These are phyloP conservation scores for Ochropleura plecta DNA, from an alignment of 2,888 invertebrate genomes.

Conservation along the genomic window DNA sequence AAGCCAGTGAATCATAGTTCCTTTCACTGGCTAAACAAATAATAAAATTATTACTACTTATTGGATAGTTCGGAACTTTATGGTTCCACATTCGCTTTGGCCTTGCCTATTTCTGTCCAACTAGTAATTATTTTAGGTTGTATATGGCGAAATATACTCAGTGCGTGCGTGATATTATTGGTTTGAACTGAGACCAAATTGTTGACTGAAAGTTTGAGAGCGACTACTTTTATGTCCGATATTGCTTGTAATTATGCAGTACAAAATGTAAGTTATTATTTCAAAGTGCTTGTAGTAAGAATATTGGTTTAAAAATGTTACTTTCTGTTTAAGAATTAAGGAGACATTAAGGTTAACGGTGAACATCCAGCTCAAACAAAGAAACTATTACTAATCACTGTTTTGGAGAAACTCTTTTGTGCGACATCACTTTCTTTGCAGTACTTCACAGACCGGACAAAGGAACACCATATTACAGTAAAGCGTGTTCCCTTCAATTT, in stretches of 20 bases:
- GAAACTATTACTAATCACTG: too few relatives aligned
- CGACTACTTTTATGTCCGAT: background rate
- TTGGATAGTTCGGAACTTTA: background rate
- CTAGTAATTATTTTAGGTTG: slow-evolving; percentile 41
- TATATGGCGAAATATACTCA: slow-evolving; percentile 29
- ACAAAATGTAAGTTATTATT: slow-evolving; percentile 1
- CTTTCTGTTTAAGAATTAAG: background rate
- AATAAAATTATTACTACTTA: background rate
- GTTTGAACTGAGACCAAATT: slow-evolving; percentile 21
- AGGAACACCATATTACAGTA: background rate
- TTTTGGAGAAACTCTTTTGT: slow-evolving; percentile 1
- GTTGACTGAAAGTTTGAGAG: slow-evolving; percentile 8
- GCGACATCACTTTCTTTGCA: background rate
- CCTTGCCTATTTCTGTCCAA: slow-evolving; percentile 31
- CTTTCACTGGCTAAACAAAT: too few relatives aligned
- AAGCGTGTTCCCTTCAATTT: background rate
- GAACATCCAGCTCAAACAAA: background rate
- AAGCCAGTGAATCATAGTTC: too few relatives aligned
- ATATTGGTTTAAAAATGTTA: background rate
- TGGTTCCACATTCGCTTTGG: slow-evolving; percentile 28
- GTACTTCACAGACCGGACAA: background rate
- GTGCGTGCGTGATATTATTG: slow-evolving; percentile 38
- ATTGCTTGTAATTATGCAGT: slow-evolving; percentile 21
- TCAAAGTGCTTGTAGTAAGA: background rate
- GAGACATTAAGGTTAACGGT: background rate